A percentile compares a stretch with the other conserved stretches of the same genome.
phyloP scores from a whole-genome alignment of 2,113 vertebrate genomes.

The Sterrhoptilus dennistouni region DNA sequence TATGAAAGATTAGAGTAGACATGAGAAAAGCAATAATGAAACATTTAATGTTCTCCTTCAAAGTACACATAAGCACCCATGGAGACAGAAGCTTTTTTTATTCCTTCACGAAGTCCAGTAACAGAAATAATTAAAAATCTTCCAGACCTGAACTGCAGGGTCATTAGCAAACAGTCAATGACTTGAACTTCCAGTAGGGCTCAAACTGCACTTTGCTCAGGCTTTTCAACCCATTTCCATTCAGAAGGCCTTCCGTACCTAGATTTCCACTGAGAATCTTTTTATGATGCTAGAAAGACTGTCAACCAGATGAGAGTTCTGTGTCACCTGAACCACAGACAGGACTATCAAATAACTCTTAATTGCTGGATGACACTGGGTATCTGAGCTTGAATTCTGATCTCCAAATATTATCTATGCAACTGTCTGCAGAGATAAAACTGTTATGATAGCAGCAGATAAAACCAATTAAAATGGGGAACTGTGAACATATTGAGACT shows the following conservation, averaged over 20 bases:
- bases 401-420: constrained; percentile 74
- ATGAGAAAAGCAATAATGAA: constrained; percentile 53
- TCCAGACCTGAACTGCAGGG: constrained; percentile 59
- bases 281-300: constrained; percentile 77
- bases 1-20: constrained; percentile 41
- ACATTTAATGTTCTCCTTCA: constrained; percentile 39
- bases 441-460: constrained; percentile 68
- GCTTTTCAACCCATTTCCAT: constrained; percentile 63
- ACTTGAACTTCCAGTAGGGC: constrained; percentile 9
- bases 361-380: constrained; percentile 72
- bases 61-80: constrained; percentile 41
- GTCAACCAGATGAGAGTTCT: constrained; percentile 60
- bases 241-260: constrained; percentile 59
- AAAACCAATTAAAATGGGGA: constrained; percentile 71
- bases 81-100: constrained; percentile 17
- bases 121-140: constrained; percentile 73
- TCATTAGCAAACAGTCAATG: constrained; percentile 67
- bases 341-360: constrained; percentile 78
- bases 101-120: constrained; percentile 39
- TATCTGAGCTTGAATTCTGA: constrained; percentile 71
- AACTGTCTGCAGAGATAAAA: constrained; percentile 67
- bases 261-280: constrained; percentile 72
- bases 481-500: constrained; percentile 39
- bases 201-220: constrained; percentile 22
- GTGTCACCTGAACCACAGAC: constrained; percentile 73